These are phyloP conservation scores for Taphrorychus bicolor DNA, from an alignment of 2,888 invertebrate genomes.

Conservation along the genomic window DNA sequence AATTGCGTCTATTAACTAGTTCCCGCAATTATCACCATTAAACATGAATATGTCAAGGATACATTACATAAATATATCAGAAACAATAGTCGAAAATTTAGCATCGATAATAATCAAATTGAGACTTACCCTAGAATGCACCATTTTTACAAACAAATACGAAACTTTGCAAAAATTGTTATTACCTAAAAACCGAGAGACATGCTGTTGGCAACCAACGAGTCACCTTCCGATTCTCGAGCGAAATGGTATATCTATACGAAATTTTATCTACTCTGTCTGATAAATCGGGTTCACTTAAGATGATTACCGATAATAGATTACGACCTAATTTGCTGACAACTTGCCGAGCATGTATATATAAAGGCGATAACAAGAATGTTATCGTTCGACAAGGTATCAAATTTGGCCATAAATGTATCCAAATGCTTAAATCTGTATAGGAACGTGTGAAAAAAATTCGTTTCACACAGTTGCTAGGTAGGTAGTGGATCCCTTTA, in stretches of 20 bases:
- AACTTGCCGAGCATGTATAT: background rate
- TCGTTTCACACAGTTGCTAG: background rate
- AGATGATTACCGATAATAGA: slow-evolving; percentile 17
- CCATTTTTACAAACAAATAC: no score
- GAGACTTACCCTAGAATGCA: slow-evolving; percentile 11
- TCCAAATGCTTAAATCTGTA: background rate
- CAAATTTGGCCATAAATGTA: background rate
- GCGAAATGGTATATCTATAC: background rate
- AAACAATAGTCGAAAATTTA: no score
- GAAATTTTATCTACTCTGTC: slow-evolving; percentile 11
- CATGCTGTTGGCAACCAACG: background rate
- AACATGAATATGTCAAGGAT: no score
- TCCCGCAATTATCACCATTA: no score
- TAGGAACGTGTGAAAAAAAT: background rate
- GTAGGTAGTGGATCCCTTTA: no score
- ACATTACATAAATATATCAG: no score
- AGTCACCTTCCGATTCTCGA: background rate
- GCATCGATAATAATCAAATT: no score
- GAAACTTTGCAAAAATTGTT: no score
- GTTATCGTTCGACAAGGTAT: background rate
- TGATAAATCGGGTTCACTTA: slow-evolving; percentile 28
- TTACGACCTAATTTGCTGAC: background rate
- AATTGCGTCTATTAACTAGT: no score
- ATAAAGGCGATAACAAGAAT: background rate
- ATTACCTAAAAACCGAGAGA: background rate